Base-by-base conservation (phyloP, 2,888 invertebrate genomes). In the Sylvicola cinctus region DNA sequence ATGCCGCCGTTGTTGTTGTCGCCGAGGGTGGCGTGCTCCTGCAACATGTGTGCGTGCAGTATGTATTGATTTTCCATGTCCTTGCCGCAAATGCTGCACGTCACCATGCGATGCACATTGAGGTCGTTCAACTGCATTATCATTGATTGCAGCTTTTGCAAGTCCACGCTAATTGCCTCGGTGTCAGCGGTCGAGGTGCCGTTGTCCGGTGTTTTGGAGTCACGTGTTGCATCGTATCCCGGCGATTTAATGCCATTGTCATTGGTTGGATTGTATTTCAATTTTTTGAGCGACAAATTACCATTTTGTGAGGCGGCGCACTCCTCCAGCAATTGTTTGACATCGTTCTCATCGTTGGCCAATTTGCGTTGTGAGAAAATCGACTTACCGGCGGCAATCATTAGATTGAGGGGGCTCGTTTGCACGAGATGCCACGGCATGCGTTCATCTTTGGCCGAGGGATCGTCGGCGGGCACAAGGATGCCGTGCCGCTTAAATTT, bases 401-500 rank as follows among this genome's bases (percentile, higher is more conserved):
- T 80, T 32, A 83, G 57, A 49, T 83, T 83, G 31, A 83, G 58
- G 1, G 81, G 81, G 51, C 79, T 78, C 6, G 77, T 72, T 54
- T 78, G 78, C 29, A 73, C 65, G 43, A 68, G 43, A 25, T 42
- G 42, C 42, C 42, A 43, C 16, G 39, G 37, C n/a, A 40, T 29
- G n/a, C 31, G 49, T 32, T 48, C 56, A 12, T 56, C 56, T 36
- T 61, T 61, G 6, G 50, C 47, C 2, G 29, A 20, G 54, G 62
- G 45, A 44, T 77, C 68, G 51, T 71, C 64, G 44, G 70, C 59
- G 2, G 68, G 66, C 35, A 71, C 58, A 40, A 65, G 67, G 25
- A 90, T 75, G 1, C 90, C 90, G 55, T 95, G 93, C n/a, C 83
- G 70, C 52, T 88, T 83, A 61, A 83, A 75, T 49, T 90, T 85